These are phyloP conservation scores for Colletes collaris DNA, from an alignment of 2,888 invertebrate species.

Conservation along the genomic window DNA sequence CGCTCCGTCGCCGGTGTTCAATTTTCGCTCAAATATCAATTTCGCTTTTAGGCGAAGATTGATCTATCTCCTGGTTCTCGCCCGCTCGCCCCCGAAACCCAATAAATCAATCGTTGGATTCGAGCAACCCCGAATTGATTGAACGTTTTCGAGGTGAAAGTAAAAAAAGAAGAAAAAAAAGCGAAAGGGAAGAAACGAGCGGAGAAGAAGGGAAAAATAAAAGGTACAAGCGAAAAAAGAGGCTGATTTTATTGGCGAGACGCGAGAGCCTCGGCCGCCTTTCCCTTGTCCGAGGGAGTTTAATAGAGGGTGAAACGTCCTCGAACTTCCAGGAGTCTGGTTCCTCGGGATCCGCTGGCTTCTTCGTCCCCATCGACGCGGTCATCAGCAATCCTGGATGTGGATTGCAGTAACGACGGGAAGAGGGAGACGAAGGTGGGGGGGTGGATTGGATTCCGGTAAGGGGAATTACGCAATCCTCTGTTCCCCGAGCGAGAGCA, in stretches of 20 bases:
- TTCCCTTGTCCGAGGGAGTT: slow-evolving; percentile 85
- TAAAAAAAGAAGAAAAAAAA: slow-evolving; percentile 14
- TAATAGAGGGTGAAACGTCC: slow-evolving; percentile 83
- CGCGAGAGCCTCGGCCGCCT: slow-evolving; percentile 82
- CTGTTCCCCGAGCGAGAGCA: slow-evolving; percentile 31
- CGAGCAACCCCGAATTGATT: slow-evolving; percentile 54
- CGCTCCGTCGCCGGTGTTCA: too few species aligned
- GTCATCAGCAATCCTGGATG: slow-evolving; percentile 63
- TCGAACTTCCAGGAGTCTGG: slow-evolving; percentile 68
- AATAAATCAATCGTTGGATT: too few species aligned
- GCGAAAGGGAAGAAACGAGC: neutral
- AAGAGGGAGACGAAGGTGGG: neutral
- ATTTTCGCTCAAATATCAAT: too few species aligned
- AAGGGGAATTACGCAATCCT: slow-evolving; percentile 50
- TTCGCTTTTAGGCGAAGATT: too few species aligned
- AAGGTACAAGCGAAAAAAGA: slow-evolving; percentile 48
- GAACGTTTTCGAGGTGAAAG: slow-evolving; percentile 35
- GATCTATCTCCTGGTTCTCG: too few species aligned
- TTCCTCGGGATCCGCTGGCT: slow-evolving; percentile 61
- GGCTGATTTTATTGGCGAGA: slow-evolving; percentile 75
- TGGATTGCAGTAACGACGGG: slow-evolving; percentile 48
- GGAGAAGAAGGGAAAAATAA: slow-evolving; percentile 2
- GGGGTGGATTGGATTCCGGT: slow-evolving; percentile 5
- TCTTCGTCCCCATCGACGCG: slow-evolving; percentile 60
- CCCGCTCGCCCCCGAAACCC: too few species aligned